Evolutionary conservation across 1,140 invertebrate genomes (phyloP).

Genomic region (Carcinoscorpius rotundicauda): DNA sequence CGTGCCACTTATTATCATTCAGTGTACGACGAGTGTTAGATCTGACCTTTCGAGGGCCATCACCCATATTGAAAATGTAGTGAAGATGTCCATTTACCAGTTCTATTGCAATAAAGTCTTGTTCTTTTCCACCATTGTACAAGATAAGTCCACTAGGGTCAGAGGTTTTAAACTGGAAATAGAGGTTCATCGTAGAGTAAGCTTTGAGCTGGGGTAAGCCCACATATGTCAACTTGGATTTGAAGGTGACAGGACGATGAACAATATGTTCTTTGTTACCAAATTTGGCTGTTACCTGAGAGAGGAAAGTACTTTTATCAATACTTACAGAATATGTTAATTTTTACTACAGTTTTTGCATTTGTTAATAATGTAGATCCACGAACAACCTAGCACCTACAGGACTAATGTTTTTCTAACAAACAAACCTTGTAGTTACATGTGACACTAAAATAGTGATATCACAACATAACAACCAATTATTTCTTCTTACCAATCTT

Average conservation of each 20-base stretch:
- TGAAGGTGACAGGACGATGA: slow-evolving; percentile 81
- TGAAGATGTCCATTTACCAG: slow-evolving; percentile 83
- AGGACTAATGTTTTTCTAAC: background rate
- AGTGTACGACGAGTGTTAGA: slow-evolving; percentile 63
- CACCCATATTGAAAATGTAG: slow-evolving; percentile 82
- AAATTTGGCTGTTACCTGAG: slow-evolving; percentile 53
- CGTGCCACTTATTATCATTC: slow-evolving; percentile 91
- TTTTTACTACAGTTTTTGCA: background rate
- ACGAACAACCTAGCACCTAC: background rate
- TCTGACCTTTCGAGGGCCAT: slow-evolving; percentile 70
- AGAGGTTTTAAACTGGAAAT: slow-evolving; percentile 84
- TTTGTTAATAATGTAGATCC: background rate
- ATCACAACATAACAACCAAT: background rate
- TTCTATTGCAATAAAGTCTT: slow-evolving; percentile 87
- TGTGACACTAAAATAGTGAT: background rate
- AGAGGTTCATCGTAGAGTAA: slow-evolving; percentile 75
- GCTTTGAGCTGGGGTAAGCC: slow-evolving; percentile 75
- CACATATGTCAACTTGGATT: slow-evolving; percentile 78
- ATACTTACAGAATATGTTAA: background rate
- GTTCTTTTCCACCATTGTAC: slow-evolving; percentile 73
- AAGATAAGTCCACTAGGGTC: slow-evolving; percentile 82
- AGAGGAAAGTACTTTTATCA: background rate
- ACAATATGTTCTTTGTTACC: slow-evolving; percentile 52
- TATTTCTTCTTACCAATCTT: too few relatives aligned
- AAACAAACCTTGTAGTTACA: background rate